phyloP scores from a whole-genome alignment of 92 coral and sea anemone species.

The Porites lobata region DNA sequence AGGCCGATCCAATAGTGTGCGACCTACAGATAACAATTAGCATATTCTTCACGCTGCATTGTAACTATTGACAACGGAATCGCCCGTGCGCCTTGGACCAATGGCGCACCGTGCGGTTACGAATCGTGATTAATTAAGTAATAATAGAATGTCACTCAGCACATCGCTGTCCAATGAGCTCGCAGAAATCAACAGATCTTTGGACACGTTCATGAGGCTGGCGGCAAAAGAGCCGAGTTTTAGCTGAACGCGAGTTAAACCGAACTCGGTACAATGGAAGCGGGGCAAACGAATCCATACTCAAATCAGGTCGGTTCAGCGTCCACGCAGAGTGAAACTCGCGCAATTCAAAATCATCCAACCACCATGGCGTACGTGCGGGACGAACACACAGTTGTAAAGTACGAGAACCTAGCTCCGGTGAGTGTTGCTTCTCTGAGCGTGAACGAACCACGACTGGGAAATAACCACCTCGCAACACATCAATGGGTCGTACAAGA shows the following conservation, averaged over 20 bases:
- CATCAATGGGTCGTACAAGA: constrained; percentile 99
- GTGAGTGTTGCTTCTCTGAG: constrained; percentile 72
- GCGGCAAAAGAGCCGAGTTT: constrained; percentile 95
- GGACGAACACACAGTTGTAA: constrained; percentile 85
- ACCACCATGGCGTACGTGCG: constrained; percentile 91
- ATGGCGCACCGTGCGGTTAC: constrained; percentile 80
- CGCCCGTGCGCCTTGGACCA: constrained; percentile 78
- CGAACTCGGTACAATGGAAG: constrained; percentile 85
- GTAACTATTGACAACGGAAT: constrained; percentile 82
- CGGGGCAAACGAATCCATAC: constrained; percentile 86
- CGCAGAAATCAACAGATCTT: constrained; percentile 90
- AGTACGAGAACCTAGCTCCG: constrained; percentile 88
- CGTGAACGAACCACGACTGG: constrained; percentile 86
- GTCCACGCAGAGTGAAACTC: constrained; percentile 89
- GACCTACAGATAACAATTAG: constrained; percentile 74
- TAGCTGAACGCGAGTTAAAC: constrained; percentile 53
- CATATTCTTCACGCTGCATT: constrained; percentile 94
- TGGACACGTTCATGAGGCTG: constrained; percentile 99
- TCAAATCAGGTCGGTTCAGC: constrained; percentile 79
- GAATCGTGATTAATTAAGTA: constrained; percentile 97
- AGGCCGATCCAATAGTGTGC: constrained; percentile 78
- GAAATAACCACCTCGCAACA: constrained; percentile 80
- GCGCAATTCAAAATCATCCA: constrained; percentile 86
- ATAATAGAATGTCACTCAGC: constrained; percentile 99
- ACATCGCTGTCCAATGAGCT: constrained; percentile 91